phyloP scores from a whole-genome alignment of 2,113 vertebrate species.

The Lepus europaeus region DNA sequence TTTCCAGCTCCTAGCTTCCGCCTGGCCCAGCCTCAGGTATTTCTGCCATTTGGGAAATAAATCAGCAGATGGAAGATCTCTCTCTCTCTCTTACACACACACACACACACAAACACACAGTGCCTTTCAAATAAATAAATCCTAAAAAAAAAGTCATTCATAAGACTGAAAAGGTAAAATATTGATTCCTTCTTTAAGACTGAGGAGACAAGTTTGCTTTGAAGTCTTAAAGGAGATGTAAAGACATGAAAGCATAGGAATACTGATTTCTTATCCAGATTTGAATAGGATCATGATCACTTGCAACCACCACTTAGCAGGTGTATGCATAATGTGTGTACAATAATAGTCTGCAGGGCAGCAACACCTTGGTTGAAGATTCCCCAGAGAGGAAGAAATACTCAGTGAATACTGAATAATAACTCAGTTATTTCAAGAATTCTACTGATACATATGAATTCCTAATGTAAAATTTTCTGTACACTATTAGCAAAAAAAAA shows the following conservation, averaged over 20 bases:
- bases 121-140: no score
- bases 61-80: no score
- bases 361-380: not conserved
- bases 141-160: not conserved
- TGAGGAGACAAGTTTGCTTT: not conserved
- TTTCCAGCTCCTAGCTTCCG: no score
- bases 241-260: not conserved
- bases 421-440: not conserved
- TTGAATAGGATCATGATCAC: not conserved
- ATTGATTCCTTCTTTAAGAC: conserved; percentile 3
- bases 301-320: not conserved
- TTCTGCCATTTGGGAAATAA: no score
- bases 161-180: not conserved
- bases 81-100: no score
- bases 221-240: not conserved
- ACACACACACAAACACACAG: no score
- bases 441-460: not conserved
- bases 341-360: not conserved
- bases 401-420: no score
- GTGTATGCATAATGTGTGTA: not conserved
- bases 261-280: not conserved
- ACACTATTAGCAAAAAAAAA: not conserved
- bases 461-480: not conserved
- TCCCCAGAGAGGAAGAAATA: not conserved
- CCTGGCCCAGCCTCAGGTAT: no score